Evolutionary conservation across 2,888 invertebrate species (phyloP).

Genomic region (Melanostoma mellinum): DNA sequence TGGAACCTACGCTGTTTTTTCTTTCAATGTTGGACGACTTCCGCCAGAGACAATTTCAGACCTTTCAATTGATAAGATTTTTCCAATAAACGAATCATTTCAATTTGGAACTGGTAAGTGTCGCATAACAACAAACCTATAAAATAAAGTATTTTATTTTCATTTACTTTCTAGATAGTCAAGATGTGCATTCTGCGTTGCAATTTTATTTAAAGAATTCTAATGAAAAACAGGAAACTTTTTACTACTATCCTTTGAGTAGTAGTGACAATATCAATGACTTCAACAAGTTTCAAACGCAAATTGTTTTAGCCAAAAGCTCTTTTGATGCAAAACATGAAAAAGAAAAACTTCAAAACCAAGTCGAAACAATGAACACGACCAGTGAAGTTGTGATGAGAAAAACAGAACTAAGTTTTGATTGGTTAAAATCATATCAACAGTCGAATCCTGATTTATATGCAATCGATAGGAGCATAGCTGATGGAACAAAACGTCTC

Average conservation of each 20-base stretch:
- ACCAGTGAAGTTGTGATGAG: conserved; percentile 23
- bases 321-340: conserved; percentile 68
- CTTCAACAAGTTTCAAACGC: conserved; percentile 78
- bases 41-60: conserved; percentile 89
- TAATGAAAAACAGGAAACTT: conserved; percentile 77
- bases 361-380: neutral
- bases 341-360: conserved; percentile 8
- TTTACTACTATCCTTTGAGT: conserved; percentile 78
- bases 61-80: conserved; percentile 90
- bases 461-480: conserved; percentile 74
- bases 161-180: conserved; percentile 74
- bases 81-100: conserved; percentile 91
- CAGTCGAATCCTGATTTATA: conserved; percentile 78
- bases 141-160: neutral
- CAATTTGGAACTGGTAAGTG: conserved; percentile 86
- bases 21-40: conserved; percentile 78
- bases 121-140: too few species aligned
- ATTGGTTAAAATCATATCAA: conserved; percentile 80
- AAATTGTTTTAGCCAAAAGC: conserved; percentile 76
- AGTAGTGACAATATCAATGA: conserved; percentile 75
- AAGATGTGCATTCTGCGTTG: conserved; percentile 77
- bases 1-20: conserved; percentile 80
- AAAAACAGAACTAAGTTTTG: conserved; percentile 69
- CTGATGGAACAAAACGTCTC: conserved; percentile 74
- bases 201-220: conserved; percentile 79